phyloP scores from a whole-genome alignment of 1,140 invertebrate genomes.

The Eubasilissa regina region DNA sequence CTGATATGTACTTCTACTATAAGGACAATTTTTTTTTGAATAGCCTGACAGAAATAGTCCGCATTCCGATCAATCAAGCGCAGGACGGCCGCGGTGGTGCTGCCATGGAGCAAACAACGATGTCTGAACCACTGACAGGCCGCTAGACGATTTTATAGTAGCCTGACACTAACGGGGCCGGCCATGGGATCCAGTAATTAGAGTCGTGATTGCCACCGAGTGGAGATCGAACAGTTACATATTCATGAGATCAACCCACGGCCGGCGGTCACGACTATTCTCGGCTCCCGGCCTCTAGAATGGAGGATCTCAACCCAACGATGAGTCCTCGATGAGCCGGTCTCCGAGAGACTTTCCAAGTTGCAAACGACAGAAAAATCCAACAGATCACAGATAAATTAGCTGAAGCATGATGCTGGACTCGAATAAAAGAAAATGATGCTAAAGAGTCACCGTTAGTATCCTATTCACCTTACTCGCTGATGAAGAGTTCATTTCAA shows the following conservation, averaged over 20 bases:
- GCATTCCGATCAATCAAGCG: conserved; percentile 12
- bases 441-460: too few species aligned
- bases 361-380: neutral
- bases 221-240: conserved; percentile 54
- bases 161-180: conserved; percentile 39
- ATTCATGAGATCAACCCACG: conserved; percentile 56
- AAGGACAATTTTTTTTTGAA: too few species aligned
- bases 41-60: too few species aligned
- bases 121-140: neutral
- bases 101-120: conserved; percentile 9
- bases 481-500: too few species aligned
- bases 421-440: too few species aligned
- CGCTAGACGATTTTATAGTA: neutral
- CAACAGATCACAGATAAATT: neutral
- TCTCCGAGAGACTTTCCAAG: conserved; percentile 30
- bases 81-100: neutral
- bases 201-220: conserved; percentile 57
- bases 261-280: conserved; percentile 51
- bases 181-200: conserved; percentile 56
- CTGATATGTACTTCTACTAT: too few species aligned
- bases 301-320: neutral
- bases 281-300: conserved; percentile 28
- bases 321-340: too few species aligned
- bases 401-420: neutral
- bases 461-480: too few species aligned